These are phyloP conservation scores for Tipula confusa DNA, from an alignment of 2,888 invertebrate species.

Conservation along the genomic window DNA sequence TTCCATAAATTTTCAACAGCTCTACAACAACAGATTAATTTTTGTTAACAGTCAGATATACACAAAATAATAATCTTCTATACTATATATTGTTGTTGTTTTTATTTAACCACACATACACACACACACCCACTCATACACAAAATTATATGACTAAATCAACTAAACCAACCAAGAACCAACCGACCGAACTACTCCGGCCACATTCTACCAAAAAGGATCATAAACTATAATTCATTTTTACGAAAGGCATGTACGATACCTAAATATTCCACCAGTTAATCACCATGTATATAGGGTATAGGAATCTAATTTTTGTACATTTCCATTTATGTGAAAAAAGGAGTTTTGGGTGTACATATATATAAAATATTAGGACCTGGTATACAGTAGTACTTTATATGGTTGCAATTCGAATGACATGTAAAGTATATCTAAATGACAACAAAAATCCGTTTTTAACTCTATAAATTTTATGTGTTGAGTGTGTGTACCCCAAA, in stretches of 20 bases:
- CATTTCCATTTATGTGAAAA: too few species aligned
- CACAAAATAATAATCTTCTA: background rate
- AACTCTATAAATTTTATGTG: conserved; percentile 25
- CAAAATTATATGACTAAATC: conserved; percentile 1
- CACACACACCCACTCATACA: too few species aligned
- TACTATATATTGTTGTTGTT: background rate
- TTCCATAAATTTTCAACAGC: background rate
- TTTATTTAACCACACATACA: too few species aligned
- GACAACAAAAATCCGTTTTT: conserved; percentile 25
- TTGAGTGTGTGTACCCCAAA: background rate
- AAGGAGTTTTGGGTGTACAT: background rate
- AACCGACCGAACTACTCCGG: background rate
- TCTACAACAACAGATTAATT: background rate
- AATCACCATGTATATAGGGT: background rate
- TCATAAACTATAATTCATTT: conserved; percentile 25
- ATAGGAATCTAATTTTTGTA: background rate
- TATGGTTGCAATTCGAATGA: background rate
- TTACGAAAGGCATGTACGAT: background rate
- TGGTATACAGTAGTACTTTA: background rate
- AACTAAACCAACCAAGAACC: background rate
- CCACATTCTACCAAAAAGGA: background rate
- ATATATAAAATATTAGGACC: background rate
- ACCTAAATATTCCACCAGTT: conserved; percentile 4
- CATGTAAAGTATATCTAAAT: conserved; percentile 25
- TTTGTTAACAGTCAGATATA: background rate